These are phyloP conservation scores for Syngnathus floridae DNA, from an alignment of 2,113 vertebrate genomes.

Conservation along the genomic window DNA sequence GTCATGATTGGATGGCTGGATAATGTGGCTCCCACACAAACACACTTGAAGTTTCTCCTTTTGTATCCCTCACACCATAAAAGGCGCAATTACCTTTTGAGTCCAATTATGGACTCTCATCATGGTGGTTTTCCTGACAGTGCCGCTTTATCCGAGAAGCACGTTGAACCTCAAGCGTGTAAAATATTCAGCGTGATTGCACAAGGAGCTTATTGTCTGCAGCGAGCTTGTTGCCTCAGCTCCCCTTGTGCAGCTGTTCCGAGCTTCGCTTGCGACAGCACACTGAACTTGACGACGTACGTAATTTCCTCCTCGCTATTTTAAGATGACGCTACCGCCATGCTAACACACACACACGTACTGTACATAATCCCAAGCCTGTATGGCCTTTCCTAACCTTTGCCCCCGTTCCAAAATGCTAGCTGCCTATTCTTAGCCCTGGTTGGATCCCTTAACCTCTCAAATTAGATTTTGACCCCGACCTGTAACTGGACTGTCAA, in stretches of 20 bases:
- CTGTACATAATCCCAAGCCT: constrained; percentile 8
- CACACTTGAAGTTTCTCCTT: neutral
- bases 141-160: neutral
- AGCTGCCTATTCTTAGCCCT: constrained; percentile 53
- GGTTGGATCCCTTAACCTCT: constrained; percentile 15
- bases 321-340: constrained; percentile 37
- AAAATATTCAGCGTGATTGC: constrained; percentile 22
- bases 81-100: neutral
- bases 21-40: too few species aligned
- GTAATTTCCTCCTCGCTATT: constrained; percentile 61
- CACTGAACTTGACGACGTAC: constrained; percentile 24
- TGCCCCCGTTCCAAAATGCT: constrained; percentile 6
- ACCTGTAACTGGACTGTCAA: constrained; percentile 13
- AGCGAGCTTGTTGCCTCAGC: constrained; percentile 21
- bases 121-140: too few species aligned
- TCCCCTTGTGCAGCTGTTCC: constrained; percentile 28
- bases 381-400: neutral
- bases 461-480: constrained; percentile 28
- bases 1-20: too few species aligned
- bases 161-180: constrained; percentile 6
- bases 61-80: neutral
- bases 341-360: constrained; percentile 21
- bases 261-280: constrained; percentile 11
- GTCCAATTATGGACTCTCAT: neutral
- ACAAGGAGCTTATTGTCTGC: constrained; percentile 34